Evolutionary conservation across 1,140 invertebrate species (phyloP).

Genomic region (Drosophila quadrilineata): DNA sequence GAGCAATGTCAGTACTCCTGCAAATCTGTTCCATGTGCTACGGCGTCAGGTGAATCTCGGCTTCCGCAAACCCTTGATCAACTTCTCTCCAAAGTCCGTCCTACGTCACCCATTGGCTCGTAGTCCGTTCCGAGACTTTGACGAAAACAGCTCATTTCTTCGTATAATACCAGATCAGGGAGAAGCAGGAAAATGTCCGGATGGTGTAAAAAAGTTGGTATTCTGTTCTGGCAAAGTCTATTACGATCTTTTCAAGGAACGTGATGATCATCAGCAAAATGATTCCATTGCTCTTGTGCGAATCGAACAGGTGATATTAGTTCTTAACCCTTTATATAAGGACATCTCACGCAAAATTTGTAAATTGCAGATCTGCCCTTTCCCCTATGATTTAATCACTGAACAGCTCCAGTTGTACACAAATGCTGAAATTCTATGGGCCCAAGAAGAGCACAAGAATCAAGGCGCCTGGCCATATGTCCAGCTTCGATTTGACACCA

Average conservation of each 20-base stretch:
- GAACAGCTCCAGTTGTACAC: constrained; percentile 95
- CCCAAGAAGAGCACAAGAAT: constrained; percentile 99
- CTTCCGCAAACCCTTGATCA: constrained; percentile 97
- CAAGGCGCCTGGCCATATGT: constrained; percentile 97
- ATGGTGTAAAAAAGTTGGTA: constrained; percentile 91
- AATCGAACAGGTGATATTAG: constrained; percentile 90
- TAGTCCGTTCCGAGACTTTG: constrained; percentile 97
- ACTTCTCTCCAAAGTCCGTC: constrained; percentile 98
- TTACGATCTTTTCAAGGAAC: constrained; percentile 95
- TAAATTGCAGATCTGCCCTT: constrained; percentile 91
- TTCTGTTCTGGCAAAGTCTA: constrained; percentile 98
- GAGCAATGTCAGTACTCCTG: constrained; percentile 97
- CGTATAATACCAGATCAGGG: constrained; percentile 92
- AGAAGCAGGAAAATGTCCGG: constrained; percentile 85
- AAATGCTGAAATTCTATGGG: constrained; percentile 94
- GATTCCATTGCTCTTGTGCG: constrained; percentile 92
- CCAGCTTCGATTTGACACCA: constrained; percentile 94
- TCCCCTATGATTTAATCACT: constrained; percentile 97
- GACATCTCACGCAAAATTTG: neutral
- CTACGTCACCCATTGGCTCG: constrained; percentile 96
- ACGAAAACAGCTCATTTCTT: constrained; percentile 88
- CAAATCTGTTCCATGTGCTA: constrained; percentile 98
- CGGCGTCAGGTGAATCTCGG: constrained; percentile 97
- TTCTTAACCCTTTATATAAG: neutral
- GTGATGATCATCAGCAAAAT: constrained; percentile 89